Percentiles rank a stretch among this genome's conserved stretches.
These are phyloP conservation scores for Battus philenor DNA, from an alignment of 1,140 invertebrate species.

Conservation along the genomic window DNA sequence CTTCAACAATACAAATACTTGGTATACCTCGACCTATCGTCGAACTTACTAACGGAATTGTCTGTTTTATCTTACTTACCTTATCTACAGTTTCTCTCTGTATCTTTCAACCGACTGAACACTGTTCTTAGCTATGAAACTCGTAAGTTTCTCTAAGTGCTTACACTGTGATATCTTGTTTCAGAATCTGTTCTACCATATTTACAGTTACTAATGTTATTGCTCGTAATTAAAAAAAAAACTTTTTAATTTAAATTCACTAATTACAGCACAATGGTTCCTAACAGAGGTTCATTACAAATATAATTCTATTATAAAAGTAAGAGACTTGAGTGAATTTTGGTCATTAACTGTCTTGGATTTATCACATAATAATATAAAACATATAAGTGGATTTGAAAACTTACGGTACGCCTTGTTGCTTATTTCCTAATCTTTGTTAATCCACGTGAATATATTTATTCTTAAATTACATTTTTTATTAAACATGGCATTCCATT, in stretches of 20 bases:
- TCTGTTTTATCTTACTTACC: constrained; percentile 50
- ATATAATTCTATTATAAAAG: constrained; percentile 53
- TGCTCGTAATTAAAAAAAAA: too few species aligned
- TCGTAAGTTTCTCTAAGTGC: constrained; percentile 38
- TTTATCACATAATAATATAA: constrained; percentile 64
- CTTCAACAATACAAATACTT: constrained; percentile 57
- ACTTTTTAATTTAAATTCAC: too few species aligned
- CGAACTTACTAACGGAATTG: constrained; percentile 48
- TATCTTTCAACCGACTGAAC: constrained; percentile 53
- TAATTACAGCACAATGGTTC: constrained; percentile 63
- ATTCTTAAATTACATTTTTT: too few species aligned
- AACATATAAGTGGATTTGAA: constrained; percentile 49
- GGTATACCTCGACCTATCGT: constrained; percentile 58
- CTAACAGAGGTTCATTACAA: constrained; percentile 65
- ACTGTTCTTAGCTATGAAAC: constrained; percentile 59
- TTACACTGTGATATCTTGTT: too few species aligned
- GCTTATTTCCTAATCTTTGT: too few species aligned
- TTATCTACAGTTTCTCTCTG: constrained; percentile 55
- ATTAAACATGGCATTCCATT: too few species aligned
- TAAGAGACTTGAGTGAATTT: constrained; percentile 51
- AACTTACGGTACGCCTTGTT: constrained; percentile 33
- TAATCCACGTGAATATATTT: too few species aligned
- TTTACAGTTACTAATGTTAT: too few species aligned
- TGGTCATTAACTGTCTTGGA: constrained; percentile 65
- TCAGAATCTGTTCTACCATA: too few species aligned